A percentile compares a stretch with the other conserved stretches of the same genome.
Evolutionary conservation across 2,797 vertebrate genomes (phyloP).

Genomic region (Melanogrammus aeglefinus): DNA sequence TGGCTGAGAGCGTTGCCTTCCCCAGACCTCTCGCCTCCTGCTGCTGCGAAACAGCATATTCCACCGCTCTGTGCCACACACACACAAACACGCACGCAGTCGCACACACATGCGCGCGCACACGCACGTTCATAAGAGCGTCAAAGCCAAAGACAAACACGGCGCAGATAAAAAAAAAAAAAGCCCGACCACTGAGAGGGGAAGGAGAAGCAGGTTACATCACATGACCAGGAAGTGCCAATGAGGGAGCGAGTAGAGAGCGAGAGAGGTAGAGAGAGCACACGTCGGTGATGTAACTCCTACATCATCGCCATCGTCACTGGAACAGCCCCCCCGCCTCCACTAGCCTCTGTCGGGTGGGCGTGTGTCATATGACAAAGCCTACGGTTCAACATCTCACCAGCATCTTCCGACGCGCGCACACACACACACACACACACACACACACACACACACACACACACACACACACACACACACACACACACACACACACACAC

Average conservation of each 20-base stretch:
- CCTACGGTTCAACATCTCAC: slow-evolving; percentile 37
- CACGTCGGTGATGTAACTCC: slow-evolving; percentile 63
- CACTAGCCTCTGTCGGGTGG: slow-evolving; percentile 50
- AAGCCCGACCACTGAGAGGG: slow-evolving; percentile 50
- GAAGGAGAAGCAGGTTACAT: slow-evolving; percentile 57
- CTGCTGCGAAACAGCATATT: slow-evolving; percentile 44
- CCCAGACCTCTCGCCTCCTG: slow-evolving; percentile 49
- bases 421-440: slow-evolving; percentile 20
- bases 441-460: slow-evolving; percentile 33
- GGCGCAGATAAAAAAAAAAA: slow-evolving; percentile 57
- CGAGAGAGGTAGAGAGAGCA: slow-evolving; percentile 55
- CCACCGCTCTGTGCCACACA: slow-evolving; percentile 37
- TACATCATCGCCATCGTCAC: slow-evolving; percentile 32
- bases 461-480: slow-evolving; percentile 12
- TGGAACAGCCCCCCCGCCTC: slow-evolving; percentile 42
- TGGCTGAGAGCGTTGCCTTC: slow-evolving; percentile 49
- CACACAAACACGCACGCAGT: neutral
- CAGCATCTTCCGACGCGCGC: slow-evolving; percentile 18
- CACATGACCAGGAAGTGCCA: slow-evolving; percentile 60
- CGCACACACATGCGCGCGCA: neutral
- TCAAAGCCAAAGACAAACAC: slow-evolving; percentile 63
- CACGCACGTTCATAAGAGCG: slow-evolving; percentile 39
- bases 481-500: slow-evolving; percentile 19
- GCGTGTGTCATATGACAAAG: slow-evolving; percentile 52
- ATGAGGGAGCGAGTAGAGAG: slow-evolving; percentile 53